Base-by-base conservation (phyloP, 1,140 invertebrate species). In the Drosophila eugracilis region DNA sequence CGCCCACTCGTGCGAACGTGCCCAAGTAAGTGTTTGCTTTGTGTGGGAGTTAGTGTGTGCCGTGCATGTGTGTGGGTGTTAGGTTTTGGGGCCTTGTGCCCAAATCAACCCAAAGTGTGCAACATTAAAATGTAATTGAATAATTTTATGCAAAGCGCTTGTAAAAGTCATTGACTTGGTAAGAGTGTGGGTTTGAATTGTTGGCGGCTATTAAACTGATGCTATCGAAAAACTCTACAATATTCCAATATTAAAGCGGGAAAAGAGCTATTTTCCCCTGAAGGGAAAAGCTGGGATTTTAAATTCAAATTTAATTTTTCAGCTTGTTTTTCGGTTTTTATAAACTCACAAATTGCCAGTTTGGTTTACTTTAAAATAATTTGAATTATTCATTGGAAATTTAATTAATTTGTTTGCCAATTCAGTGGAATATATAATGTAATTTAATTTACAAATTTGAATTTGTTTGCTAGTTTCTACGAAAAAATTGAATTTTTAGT, bases 91-190 rank as follows among this genome's bases (percentile, higher is more conserved):
- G 49, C 34, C 55, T 32, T 48, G 37, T 57, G 39, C 63, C 47
- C 53, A 52, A 59, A 55, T 59, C 47, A 50, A 37, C 21, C 44
- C 30, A 45, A 73, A 78, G 60, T 66, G 76, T 44, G 34, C 59
- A 53, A 65, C 72, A 81, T 73, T 66, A 53, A 52, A 66, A 67
- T 66, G 37, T 67, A 66, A 81, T 81, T 76, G 78, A 76, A 77
- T 81, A 77, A 53, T 75, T 63, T 65, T 50, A 47, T 57, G 42
- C n/a, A 62, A 65, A 60, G 71, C 34, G 45, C 54, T 66, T 41
- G 49, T 34, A 24, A 69, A 58, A 58, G 49, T 53, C 48, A 52
- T 59, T 32, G 58, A 28, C 50, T 65, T 7, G 15, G n/a, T 7
- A 12, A n/a, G 58, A 17, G 54, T 32, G 37, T 34, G 37, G 36